Evolutionary conservation across 2,888 invertebrate species (phyloP).

Genomic region (Mystacides longicornis): DNA sequence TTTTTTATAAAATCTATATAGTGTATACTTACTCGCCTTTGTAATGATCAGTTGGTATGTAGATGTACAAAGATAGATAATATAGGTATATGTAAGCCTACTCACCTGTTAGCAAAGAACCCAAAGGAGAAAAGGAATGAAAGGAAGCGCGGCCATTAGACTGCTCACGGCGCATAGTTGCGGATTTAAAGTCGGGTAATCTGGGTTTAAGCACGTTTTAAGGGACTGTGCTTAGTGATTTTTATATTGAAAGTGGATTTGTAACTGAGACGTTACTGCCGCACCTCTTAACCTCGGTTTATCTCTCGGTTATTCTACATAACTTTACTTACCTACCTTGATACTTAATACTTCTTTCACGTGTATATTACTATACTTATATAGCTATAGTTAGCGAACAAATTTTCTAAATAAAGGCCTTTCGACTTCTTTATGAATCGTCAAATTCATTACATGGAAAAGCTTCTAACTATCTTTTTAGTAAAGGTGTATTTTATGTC

Average conservation of each 20-base stretch:
- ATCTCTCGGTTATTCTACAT: not conserved
- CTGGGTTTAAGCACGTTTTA: slow-evolving; percentile 26
- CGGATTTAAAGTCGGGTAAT: slow-evolving; percentile 25
- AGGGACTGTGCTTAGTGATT: slow-evolving; percentile 28
- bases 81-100: too few species aligned
- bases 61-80: too few species aligned
- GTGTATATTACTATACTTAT: not conserved
- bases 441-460: too few species aligned
- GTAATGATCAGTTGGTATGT: too few species aligned
- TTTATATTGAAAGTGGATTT: slow-evolving; percentile 53
- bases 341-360: not conserved
- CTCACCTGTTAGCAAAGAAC: slow-evolving; percentile 1
- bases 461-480: too few species aligned
- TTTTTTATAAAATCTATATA: too few species aligned
- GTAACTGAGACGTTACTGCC: slow-evolving; percentile 42
- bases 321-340: not conserved
- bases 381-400: not conserved
- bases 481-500: too few species aligned
- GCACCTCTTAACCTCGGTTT: not conserved
- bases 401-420: not conserved
- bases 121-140: not conserved
- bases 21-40: too few species aligned
- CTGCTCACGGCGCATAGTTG: slow-evolving; percentile 6
- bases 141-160: not conserved
- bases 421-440: too few species aligned